These are phyloP conservation scores for Perccottus glenii DNA, from an alignment of 2,113 vertebrate genomes.

Conservation along the genomic window DNA sequence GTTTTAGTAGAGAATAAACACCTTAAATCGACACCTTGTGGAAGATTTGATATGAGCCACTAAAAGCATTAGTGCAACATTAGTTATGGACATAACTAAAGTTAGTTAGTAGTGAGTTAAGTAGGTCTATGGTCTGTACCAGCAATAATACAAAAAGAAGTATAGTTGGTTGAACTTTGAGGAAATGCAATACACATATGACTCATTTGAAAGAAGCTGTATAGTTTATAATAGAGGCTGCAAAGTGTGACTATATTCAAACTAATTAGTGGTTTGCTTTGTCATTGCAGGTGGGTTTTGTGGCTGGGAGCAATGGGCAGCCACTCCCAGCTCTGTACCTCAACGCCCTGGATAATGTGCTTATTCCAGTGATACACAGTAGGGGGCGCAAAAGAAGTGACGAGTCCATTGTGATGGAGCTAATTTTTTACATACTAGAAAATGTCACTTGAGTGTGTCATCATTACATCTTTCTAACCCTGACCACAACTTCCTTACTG, in stretches of 20 bases:
- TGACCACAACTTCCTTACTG: constrained; percentile 32
- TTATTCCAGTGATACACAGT: constrained; percentile 94
- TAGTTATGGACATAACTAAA: no score
- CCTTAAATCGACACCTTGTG: no score
- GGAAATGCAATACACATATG: background rate
- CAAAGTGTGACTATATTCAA: constrained; percentile 2
- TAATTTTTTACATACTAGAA: constrained; percentile 98
- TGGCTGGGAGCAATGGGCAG: constrained; percentile 94
- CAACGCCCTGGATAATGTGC: constrained; percentile 91
- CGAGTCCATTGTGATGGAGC: constrained; percentile 90
- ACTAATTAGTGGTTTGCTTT: constrained; percentile 30
- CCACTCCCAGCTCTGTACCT: constrained; percentile 91
- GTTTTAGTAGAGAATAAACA: background rate
- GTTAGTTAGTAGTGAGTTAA: no score
- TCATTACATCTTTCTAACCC: constrained; percentile 18
- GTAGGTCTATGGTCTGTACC: no score
- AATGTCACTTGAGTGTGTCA: constrained; percentile 85
- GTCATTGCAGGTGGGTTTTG: constrained; percentile 87
- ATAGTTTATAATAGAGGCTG: background rate
- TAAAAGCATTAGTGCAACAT: no score
- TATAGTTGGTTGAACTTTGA: no score
- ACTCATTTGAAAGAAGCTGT: background rate
- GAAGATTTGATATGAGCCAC: no score
- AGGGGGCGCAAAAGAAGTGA: constrained; percentile 89
- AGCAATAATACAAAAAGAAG: no score